A percentile compares a stretch with the other conserved stretches of the same genome.
phyloP scores from a whole-genome alignment of 2,888 invertebrate species.

The Thereva unica region DNA sequence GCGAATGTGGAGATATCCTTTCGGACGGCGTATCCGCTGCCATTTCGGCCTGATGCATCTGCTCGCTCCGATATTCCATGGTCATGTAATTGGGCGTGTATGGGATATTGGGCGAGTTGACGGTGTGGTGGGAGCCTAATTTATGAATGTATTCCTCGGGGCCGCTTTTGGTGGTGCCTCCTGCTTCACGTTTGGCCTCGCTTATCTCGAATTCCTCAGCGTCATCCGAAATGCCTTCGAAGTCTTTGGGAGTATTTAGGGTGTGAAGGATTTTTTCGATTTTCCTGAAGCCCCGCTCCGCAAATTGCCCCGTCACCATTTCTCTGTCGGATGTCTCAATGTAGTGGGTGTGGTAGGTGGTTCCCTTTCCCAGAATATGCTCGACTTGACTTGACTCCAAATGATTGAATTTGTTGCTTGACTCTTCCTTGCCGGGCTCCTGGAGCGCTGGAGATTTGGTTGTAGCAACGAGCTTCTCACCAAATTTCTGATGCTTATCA shows the following conservation, averaged over 20 bases:
- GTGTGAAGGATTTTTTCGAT: too few relatives aligned
- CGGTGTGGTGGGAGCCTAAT: slow-evolving; percentile 14
- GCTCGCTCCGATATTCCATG: background rate
- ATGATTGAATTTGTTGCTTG: background rate
- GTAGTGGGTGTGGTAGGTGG: too few relatives aligned
- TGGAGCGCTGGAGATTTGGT: too few relatives aligned
- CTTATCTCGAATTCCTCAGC: too few relatives aligned
- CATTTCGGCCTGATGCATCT: slow-evolving; percentile 11
- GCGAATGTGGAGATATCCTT: slow-evolving; percentile 14
- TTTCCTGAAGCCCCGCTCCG: too few relatives aligned
- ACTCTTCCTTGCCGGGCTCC: too few relatives aligned
- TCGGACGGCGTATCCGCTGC: background rate
- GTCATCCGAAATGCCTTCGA: too few relatives aligned
- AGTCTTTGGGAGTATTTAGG: too few relatives aligned
- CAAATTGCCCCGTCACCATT: too few relatives aligned
- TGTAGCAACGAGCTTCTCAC: slow-evolving; percentile 1
- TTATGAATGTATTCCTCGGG: background rate
- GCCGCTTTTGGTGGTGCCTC: background rate
- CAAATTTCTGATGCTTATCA: slow-evolving; percentile 37
- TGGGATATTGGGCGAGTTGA: slow-evolving; percentile 18
- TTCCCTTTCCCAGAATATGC: slow-evolving; percentile 1
- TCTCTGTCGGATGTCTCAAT: too few relatives aligned
- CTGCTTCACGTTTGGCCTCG: background rate
- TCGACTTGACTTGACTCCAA: slow-evolving; percentile 10
- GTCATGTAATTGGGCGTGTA: slow-evolving; percentile 10